These are phyloP conservation scores for Semaprochilodus insignis DNA, from an alignment of 2,797 vertebrate species.

Conservation along the genomic window DNA sequence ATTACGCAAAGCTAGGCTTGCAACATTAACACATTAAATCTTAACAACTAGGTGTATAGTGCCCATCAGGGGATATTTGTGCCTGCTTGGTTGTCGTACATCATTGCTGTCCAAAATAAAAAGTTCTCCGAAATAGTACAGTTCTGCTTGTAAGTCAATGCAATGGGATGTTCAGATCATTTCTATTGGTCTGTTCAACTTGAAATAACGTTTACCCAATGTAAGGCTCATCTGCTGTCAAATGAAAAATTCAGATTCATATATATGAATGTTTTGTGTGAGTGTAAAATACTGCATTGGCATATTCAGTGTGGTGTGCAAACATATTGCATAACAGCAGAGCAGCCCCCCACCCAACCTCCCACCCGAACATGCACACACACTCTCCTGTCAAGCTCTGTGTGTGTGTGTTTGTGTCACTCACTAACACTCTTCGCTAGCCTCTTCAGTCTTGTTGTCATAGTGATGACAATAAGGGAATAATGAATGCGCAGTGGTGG, in stretches of 20 bases:
- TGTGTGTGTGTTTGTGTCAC: slow-evolving; percentile 51
- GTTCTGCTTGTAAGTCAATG: no score
- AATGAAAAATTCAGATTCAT: not conserved
- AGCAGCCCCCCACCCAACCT: slow-evolving; percentile 45
- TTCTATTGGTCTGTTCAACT: no score
- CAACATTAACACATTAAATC: slow-evolving; percentile 39
- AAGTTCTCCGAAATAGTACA: no score
- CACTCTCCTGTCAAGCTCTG: slow-evolving; percentile 10
- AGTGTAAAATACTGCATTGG: slow-evolving; percentile 44
- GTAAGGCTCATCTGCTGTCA: not conserved
- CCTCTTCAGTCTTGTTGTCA: slow-evolving; percentile 81
- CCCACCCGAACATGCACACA: slow-evolving; percentile 30
- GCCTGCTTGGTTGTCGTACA: not conserved
- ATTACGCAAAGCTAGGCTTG: slow-evolving; percentile 32
- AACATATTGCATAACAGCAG: slow-evolving; percentile 57
- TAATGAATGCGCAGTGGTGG: slow-evolving; percentile 78
- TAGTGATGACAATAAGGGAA: slow-evolving; percentile 80
- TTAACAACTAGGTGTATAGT: slow-evolving; percentile 13
- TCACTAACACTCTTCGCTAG: slow-evolving; percentile 66
- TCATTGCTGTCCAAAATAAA: not conserved
- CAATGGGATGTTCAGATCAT: no score
- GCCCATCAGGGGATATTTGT: not conserved
- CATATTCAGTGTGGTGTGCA: slow-evolving; percentile 46
- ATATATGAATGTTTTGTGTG: slow-evolving; percentile 3
- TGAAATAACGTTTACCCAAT: not conserved